phyloP scores from a whole-genome alignment of 2,797 vertebrate genomes.

The Danio tinwini region DNA sequence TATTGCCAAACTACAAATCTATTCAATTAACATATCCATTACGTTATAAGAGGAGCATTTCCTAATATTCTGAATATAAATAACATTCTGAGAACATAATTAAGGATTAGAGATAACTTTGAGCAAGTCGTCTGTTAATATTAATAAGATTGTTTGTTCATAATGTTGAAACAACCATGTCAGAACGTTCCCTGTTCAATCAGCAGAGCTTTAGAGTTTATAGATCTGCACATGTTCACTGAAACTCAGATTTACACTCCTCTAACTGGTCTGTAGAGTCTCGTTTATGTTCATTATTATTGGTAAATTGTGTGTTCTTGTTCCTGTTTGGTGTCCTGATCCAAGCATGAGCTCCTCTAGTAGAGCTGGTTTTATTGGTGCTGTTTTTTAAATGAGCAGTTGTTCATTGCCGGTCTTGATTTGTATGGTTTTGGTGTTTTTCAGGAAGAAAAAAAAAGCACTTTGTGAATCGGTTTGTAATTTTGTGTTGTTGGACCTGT shows the following conservation, averaged over 20 bases:
- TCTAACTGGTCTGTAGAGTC: not conserved
- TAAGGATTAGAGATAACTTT: too few species aligned
- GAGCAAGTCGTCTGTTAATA: too few species aligned
- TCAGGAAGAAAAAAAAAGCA: constrained; percentile 69
- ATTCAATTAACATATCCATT: too few species aligned
- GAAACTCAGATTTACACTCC: too few species aligned
- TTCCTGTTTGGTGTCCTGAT: not conserved
- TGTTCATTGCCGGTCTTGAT: constrained; percentile 56
- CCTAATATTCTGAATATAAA: too few species aligned
- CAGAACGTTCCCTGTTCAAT: too few species aligned
- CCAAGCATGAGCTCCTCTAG: not conserved
- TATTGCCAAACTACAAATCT: too few species aligned
- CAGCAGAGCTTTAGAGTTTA: not conserved
- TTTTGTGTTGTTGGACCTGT: constrained; percentile 68
- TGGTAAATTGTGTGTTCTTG: not conserved
- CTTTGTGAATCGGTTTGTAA: constrained; percentile 73
- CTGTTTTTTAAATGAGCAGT: constrained; percentile 50
- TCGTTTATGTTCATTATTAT: not conserved
- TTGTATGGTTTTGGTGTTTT: constrained; percentile 63
- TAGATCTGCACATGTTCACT: not conserved
- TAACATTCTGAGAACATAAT: too few species aligned
- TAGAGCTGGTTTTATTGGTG: constrained; percentile 19
- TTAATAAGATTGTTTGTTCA: too few species aligned
- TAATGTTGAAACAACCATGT: too few species aligned
- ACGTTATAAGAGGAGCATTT: too few species aligned